phyloP scores from a whole-genome alignment of 2,888 invertebrate species.

The Anagyrus pseudococci region DNA sequence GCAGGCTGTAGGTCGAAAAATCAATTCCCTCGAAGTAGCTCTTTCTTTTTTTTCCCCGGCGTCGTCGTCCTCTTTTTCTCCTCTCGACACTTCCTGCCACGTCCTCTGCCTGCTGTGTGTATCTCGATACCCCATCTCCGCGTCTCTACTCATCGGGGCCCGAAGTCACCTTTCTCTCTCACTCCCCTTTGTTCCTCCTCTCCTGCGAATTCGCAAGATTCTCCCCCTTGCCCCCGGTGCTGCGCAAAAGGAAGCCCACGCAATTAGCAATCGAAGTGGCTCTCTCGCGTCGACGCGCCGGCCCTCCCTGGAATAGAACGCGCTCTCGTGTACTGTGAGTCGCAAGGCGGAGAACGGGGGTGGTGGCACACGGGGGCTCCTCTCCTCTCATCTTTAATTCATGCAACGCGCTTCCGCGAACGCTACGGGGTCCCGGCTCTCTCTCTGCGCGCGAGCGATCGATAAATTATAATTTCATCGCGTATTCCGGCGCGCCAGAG shows the following conservation, averaged over 20 bases:
- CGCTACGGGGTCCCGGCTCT: no score
- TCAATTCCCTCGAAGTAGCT: constrained; percentile 2
- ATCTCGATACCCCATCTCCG: constrained; percentile 36
- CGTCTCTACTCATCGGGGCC: constrained; percentile 28
- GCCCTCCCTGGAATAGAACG: constrained; percentile 34
- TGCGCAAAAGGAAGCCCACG: constrained; percentile 45
- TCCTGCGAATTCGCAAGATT: constrained; percentile 8
- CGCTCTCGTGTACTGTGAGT: background rate
- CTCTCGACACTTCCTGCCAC: constrained; percentile 17
- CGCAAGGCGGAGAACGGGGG: background rate
- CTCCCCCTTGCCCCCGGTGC: constrained; percentile 14
- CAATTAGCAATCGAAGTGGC: constrained; percentile 57
- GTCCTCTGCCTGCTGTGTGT: constrained; percentile 13
- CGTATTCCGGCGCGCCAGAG: constrained; percentile 26
- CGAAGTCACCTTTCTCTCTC: constrained; percentile 16
- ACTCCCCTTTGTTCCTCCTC: constrained; percentile 14
- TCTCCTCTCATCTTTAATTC: constrained; percentile 59
- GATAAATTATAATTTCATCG: constrained; percentile 61
- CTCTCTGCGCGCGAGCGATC: constrained; percentile 56
- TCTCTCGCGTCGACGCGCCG: constrained; percentile 45
- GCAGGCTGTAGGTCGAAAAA: no score
- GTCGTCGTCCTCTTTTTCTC: constrained; percentile 18
- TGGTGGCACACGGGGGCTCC: background rate
- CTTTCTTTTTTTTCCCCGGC: background rate
- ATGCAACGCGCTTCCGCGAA: constrained; percentile 57